Evolutionary conservation across 2,888 invertebrate species (phyloP).

Genomic region (Lochmaea capreae): DNA sequence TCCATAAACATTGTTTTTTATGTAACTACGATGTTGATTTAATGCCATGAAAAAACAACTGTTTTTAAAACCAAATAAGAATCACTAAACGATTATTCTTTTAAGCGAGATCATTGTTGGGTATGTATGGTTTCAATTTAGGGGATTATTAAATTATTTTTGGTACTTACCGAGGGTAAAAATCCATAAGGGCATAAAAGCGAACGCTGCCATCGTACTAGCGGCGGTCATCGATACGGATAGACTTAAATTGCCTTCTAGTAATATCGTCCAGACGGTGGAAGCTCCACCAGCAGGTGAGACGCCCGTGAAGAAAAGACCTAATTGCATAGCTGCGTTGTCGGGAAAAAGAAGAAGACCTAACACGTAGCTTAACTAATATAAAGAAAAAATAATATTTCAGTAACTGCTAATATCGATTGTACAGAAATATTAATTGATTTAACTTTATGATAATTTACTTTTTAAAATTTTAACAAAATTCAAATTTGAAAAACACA

Average conservation of each 20-base stretch:
- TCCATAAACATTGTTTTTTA: not conserved
- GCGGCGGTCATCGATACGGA: conserved; percentile 94
- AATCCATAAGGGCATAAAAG: conserved; percentile 92
- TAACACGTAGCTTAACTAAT: conserved; percentile 78
- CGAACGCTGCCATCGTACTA: conserved; percentile 87
- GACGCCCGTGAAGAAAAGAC: conserved; percentile 90
- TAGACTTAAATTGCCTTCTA: conserved; percentile 92
- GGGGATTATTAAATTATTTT: conserved; percentile 46
- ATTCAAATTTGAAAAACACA: too few relatives aligned
- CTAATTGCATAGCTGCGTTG: conserved; percentile 78
- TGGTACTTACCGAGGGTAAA: conserved; percentile 79
- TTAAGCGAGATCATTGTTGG: too few relatives aligned
- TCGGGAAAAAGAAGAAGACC: conserved; percentile 79
- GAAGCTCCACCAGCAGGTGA: conserved; percentile 96
- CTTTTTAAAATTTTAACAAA: too few relatives aligned
- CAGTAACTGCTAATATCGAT: not conserved
- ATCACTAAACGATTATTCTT: not conserved
- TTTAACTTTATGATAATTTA: too few relatives aligned
- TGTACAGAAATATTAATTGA: too few relatives aligned
- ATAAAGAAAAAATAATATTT: conserved; percentile 49
- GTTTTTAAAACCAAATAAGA: not conserved
- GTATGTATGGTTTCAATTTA: not conserved
- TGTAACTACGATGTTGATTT: not conserved
- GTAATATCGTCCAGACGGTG: conserved; percentile 93
- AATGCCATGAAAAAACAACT: not conserved